Base-by-base conservation (phyloP, 2,888 invertebrate species). In the Sepioteuthis lessoniana region DNA sequence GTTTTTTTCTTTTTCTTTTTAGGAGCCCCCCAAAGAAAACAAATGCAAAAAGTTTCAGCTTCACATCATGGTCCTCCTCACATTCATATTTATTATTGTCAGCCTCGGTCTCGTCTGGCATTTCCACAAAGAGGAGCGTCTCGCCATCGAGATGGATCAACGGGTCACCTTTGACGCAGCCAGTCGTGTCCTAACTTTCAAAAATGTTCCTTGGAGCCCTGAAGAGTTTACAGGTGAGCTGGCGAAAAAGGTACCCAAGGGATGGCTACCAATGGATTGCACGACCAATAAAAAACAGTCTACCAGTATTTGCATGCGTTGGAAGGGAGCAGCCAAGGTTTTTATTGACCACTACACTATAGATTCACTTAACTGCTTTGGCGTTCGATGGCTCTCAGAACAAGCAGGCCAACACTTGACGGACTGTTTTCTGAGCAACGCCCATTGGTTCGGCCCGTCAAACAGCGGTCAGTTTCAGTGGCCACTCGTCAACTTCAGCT, bases 381-480 rank as follows among this genome's bases (percentile, higher is more conserved):
- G 98, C 91, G 97, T 99, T 0, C 98, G 98, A 90, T 99, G 99
- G 99, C 98, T 98, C 96, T 98, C 98, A 4, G 97, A 99, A 16
- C 97, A 97, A 21, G 97, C 98, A 2, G 98, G 98, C 95, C 97
- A 98, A 28, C 94, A 95, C 94, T 98, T 99, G 0, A 98, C 98
- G 42, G 99, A 99, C 97, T 99, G 99, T 96, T 99, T 98, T 96
- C 94, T 97, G 42, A 96, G 95, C 0, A 91, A 94, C 90, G 96
- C 95, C 4, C 94, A 94, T n/a, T 97, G 97, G 97, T 97, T 96
- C 93, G 97, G 97, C 0, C 96, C 96, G 8, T 95, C 96, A 13
- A 96, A 96, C 94, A 94, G 95, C 1, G 94, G 95, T 2, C 94
- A 94, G 46, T 94, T 95, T 31, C 93, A 94, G 21, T 96, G 96